Conservation (phyloP, 2,797 vertebrate genomes). For the Vireo griseus region DNA sequence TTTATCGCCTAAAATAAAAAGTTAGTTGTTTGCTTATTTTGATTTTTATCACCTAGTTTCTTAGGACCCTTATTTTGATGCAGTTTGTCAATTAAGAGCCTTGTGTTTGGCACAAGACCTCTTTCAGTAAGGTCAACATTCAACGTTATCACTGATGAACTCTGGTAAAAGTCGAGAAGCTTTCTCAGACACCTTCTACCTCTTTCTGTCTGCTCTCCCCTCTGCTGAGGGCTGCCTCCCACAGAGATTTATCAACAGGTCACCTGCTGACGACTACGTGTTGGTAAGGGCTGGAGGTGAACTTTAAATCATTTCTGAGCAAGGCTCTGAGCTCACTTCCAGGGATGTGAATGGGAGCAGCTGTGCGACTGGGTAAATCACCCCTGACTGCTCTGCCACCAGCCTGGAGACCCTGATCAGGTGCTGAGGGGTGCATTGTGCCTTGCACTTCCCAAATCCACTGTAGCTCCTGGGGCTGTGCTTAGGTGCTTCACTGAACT, state of each 20-base stretch:
- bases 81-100: neutral
- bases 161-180: neutral
- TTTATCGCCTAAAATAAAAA: neutral
- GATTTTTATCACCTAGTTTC: neutral
- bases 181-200: neutral
- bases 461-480: neutral
- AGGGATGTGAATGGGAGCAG: neutral
- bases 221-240: neutral
- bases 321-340: neutral
- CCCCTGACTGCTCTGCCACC: neutral
- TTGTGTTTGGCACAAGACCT: neutral
- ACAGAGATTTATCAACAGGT: accelerated
- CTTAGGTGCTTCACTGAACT: neutral
- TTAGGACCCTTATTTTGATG: neutral
- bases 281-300: neutral
- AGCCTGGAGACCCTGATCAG: accelerated
- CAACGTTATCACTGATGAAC: accelerated
- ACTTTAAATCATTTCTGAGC: neutral
- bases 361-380: neutral
- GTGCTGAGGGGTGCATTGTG: accelerated
- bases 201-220: neutral
- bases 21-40: neutral
- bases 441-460: neutral
- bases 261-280: neutral
- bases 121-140: neutral